Evolutionary conservation across 2,888 invertebrate species (phyloP), one percentile per base, ranked within the genome.

Genomic region (Cosmopolites sordidus): DNA sequence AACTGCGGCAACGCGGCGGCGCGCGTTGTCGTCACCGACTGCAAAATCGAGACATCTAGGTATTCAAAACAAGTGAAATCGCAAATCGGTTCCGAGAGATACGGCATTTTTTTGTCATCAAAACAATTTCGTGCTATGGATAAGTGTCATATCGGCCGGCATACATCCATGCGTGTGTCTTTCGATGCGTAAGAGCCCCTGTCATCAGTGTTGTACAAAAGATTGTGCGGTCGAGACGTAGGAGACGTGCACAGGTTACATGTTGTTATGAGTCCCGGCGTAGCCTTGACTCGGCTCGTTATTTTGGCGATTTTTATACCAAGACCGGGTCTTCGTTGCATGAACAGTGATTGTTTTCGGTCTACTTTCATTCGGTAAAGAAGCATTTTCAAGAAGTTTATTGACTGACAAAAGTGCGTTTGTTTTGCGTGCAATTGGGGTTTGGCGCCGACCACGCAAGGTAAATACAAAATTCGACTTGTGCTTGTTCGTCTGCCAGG

Each of bases 31-130:
- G 22, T 51, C 54, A 50, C 52, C 46, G 57, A 60, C 56, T 33
- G 47, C 53, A 63, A 63, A 66, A 68, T 66, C 67, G 64, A 66
- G 69, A 70, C 68, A 66, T 64, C 66, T 62, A 67, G 68, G 68
- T 68, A 66, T 66, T 67, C 72, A 72, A 72, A 72, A 72, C 71
- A 72, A 71, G 69, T 70, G 69, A 64, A 65, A 64, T 64, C 63
- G 64, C 62, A 62, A 64, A 22, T 22, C 22, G 22, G 22, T 8
- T 22, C 22, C 22, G 22, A 8, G 22, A 22, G 22, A 22, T 22
- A 22, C 22, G 22, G 22, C 22, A 8, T 22, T 22, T 22, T 22
- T 8, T 22, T 22, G 22, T 22, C 22, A 22, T 22, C 22, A 5
- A 22, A 22, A 22, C 22, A 22, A 22, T 22, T 22, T 5, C 8